phyloP scores from a whole-genome alignment of 2,888 invertebrate genomes.

The Drosophila niveifrons region DNA sequence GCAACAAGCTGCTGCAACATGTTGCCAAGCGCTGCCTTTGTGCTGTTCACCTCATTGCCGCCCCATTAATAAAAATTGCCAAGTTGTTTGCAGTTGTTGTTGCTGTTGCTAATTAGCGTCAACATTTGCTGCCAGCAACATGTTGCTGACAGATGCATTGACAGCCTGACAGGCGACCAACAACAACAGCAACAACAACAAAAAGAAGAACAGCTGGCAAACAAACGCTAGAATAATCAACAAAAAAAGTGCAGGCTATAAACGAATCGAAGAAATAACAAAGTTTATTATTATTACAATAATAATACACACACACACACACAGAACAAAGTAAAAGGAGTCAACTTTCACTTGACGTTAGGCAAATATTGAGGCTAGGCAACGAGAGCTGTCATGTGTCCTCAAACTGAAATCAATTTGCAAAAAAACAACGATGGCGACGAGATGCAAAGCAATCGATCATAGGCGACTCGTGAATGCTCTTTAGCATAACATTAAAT shows the following conservation, averaged over 20 bases:
- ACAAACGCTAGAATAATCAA: constrained; percentile 27
- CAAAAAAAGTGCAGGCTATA: neutral
- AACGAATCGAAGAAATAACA: neutral
- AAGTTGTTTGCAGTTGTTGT: constrained; percentile 59
- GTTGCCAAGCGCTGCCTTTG: constrained; percentile 58
- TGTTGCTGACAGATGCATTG: constrained; percentile 71
- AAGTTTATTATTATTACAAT: neutral
- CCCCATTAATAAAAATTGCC: constrained; percentile 69
- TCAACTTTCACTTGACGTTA: constrained; percentile 73
- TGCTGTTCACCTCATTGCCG: constrained; percentile 51
- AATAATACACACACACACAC: neutral
- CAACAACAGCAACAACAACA: neutral
- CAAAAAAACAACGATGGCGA: constrained; percentile 27
- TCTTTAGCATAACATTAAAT: too few relatives aligned
- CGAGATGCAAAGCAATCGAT: neutral
- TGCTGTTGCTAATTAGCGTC: constrained; percentile 81
- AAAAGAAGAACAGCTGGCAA: constrained; percentile 11
- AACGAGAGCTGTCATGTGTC: constrained; percentile 65
- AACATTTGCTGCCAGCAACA: constrained; percentile 77
- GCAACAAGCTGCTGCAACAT: constrained; percentile 58
- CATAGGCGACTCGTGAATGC: neutral
- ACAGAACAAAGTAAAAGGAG: neutral
- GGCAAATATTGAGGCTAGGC: constrained; percentile 62
- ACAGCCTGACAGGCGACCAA: constrained; percentile 37
- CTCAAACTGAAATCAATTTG: constrained; percentile 70